Evolutionary conservation across 2,797 vertebrate genomes (phyloP).

Genomic region (Sitta carolinensis): DNA sequence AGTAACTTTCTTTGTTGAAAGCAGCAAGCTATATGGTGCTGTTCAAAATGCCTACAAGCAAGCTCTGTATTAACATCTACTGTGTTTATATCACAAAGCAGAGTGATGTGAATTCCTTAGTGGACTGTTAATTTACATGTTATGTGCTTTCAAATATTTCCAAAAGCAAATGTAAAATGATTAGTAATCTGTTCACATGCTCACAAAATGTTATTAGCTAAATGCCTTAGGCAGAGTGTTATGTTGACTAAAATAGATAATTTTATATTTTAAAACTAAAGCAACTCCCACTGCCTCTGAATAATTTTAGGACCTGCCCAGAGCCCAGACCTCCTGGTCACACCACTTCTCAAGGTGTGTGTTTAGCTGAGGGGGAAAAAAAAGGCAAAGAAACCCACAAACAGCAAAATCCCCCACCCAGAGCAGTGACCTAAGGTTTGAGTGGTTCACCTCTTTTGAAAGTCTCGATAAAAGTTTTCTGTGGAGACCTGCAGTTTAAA

Average conservation of each 20-base stretch:
- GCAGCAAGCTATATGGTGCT: background rate
- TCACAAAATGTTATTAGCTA: constrained; percentile 72
- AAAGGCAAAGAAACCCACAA: background rate
- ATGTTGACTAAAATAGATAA: constrained; percentile 63
- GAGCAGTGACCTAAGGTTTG: background rate
- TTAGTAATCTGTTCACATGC: constrained; percentile 65
- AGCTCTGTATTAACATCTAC: constrained; percentile 10
- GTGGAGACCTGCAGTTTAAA: background rate
- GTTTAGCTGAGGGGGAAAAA: background rate
- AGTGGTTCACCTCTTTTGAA: background rate
- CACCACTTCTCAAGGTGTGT: background rate
- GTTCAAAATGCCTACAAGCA: constrained; percentile 22
- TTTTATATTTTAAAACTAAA: constrained; percentile 38
- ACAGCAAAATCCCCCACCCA: fast-evolving
- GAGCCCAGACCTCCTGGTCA: background rate
- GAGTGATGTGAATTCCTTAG: constrained; percentile 82
- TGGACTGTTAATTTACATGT: constrained; percentile 78
- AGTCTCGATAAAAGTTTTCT: background rate
- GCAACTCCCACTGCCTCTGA: background rate
- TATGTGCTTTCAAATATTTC: constrained; percentile 74
- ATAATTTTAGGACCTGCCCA: background rate
- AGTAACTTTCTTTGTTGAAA: background rate
- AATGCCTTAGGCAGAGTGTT: constrained; percentile 67
- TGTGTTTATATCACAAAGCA: constrained; percentile 75
- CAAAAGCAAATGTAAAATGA: constrained; percentile 71